These are phyloP conservation scores for pig (Sus scrofa) DNA, from an alignment of 2,113 vertebrate species.

Conservation along the genomic window T2T-Sscrofa CM000824.6:175795001-175795500, in stretches of 20 bases:
- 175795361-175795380: neutral
- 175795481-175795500: constrained; percentile 46
- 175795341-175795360: constrained; percentile 13
- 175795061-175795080: neutral
- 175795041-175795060: neutral
- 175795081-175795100: neutral
- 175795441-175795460: constrained; percentile 11
- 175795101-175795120: neutral
- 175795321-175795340: neutral
- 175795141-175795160: neutral
- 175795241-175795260: neutral
- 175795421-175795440: constrained; percentile 31
- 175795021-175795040: neutral
- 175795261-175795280: too few relatives aligned
- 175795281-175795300: neutral
- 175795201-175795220: neutral
- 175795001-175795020: neutral
- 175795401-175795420: constrained; percentile 52
- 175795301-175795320: neutral
- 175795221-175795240: neutral
- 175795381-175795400: constrained; percentile 49
- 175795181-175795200: neutral
- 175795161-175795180: neutral
- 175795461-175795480: neutral
- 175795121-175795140: neutral